Conservation (phyloP, 2,113 vertebrate genomes). For the Theropithecus gelada region DNA sequence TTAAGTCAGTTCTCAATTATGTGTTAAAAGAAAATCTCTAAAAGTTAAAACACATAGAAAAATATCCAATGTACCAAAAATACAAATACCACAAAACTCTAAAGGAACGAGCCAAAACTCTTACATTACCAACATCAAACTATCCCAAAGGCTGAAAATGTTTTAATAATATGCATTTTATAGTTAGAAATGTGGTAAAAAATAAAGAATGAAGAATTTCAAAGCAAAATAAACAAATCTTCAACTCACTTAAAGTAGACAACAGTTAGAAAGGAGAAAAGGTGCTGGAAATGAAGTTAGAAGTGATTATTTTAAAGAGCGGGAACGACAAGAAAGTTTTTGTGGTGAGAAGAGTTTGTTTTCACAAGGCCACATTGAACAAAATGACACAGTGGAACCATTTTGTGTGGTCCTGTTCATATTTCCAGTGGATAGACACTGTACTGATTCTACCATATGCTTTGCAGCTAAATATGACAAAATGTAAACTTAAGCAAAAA, state of each 20-base stretch:
- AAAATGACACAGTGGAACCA: conserved; percentile 83
- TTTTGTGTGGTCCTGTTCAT: conserved; percentile 86
- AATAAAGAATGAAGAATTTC: conserved; percentile 58
- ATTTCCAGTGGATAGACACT: conserved; percentile 83
- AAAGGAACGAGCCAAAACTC: conserved; percentile 57
- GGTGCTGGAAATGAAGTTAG: conserved; percentile 66
- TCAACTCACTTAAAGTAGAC: conserved; percentile 71
- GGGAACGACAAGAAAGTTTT: conserved; percentile 82
- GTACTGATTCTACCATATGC: conserved; percentile 74
- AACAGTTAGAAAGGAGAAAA: conserved; percentile 68
- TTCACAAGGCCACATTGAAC: conserved; percentile 80
- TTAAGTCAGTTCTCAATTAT: conserved; percentile 60
- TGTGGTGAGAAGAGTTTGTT: conserved; percentile 82
- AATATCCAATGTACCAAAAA: conserved; percentile 64
- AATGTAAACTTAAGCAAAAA: conserved; percentile 84
- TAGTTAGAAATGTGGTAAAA: conserved; percentile 55
- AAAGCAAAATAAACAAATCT: conserved; percentile 73
- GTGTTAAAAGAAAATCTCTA: conserved; percentile 51
- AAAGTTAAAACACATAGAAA: conserved; percentile 57
- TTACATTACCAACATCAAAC: conserved; percentile 48
- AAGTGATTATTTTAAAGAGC: conserved; percentile 77
- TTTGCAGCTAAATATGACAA: conserved; percentile 84
- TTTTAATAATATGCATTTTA: conserved; percentile 71
- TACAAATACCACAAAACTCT: conserved; percentile 60
- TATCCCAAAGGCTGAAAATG: conserved; percentile 51